phyloP scores from a whole-genome alignment of 2,888 invertebrate genomes.

The Phytoseiulus persimilis region DNA sequence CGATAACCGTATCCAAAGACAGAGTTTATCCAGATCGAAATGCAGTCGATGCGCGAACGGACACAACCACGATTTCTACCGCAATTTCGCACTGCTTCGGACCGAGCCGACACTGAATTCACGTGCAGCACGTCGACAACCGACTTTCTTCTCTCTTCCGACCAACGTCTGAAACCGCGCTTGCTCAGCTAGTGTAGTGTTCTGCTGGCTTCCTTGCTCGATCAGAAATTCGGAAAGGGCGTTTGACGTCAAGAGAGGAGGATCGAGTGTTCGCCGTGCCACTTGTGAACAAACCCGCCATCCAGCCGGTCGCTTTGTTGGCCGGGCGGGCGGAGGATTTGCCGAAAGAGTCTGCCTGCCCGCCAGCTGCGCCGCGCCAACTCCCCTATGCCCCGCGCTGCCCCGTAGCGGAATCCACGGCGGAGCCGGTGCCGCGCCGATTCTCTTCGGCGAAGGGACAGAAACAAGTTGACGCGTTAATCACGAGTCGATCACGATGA shows the following conservation, averaged over 20 bases:
- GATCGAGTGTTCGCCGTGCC: neutral
- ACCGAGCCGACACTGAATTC: neutral
- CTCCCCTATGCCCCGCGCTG: no score
- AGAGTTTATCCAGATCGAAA: neutral
- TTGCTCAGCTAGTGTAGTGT: neutral
- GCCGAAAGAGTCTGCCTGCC: neutral
- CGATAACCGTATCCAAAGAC: neutral
- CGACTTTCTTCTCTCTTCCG: neutral
- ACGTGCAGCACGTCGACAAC: neutral
- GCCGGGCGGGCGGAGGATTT: no score
- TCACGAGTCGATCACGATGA: no score
- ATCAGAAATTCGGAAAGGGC: neutral
- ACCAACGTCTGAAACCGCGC: neutral
- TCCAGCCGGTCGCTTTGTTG: neutral
- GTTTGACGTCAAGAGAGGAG: neutral
- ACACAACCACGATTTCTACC: neutral
- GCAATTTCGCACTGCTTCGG: neutral
- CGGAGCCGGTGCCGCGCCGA: no score
- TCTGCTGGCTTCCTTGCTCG: neutral
- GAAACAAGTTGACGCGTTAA: no score
- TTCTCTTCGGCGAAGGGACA: no score
- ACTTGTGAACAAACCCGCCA: neutral
- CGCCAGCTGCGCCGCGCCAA: neutral
- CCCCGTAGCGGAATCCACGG: no score
- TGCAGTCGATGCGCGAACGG: no score